Percentiles rank a stretch among this genome's conserved stretches.
phyloP scores from a whole-genome alignment of 2,888 invertebrate species.

The Strigamia maritima region DNA sequence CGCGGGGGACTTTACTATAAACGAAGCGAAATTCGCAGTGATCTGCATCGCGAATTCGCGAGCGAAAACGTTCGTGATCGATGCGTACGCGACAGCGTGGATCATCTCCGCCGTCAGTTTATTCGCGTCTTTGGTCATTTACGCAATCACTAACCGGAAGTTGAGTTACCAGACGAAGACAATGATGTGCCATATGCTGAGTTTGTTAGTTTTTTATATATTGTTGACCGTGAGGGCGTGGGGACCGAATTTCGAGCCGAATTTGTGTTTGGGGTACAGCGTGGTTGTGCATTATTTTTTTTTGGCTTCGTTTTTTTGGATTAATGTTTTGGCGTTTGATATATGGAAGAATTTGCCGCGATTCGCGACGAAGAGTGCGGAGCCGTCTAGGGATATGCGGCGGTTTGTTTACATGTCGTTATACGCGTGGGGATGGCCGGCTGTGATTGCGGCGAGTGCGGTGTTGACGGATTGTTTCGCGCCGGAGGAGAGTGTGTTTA shows the following conservation, averaged over 20 bases:
- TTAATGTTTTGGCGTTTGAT: constrained; percentile 91
- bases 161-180: background rate
- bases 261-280: constrained; percentile 36
- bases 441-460: constrained; percentile 24
- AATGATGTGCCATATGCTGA: constrained; percentile 22
- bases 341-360: constrained; percentile 62
- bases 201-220: constrained; percentile 35
- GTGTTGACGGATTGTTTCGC: constrained; percentile 28
- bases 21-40: background rate
- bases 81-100: constrained; percentile 10
- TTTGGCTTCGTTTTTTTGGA: constrained; percentile 86
- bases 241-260: background rate
- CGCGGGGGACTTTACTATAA: background rate
- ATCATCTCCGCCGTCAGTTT: constrained; percentile 31
- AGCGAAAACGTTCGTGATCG: background rate
- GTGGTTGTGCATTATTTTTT: constrained; percentile 81
- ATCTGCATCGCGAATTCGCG: background rate
- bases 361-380: background rate
- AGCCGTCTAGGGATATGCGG: background rate
- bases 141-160: background rate
- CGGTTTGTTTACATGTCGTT: background rate
- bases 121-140: background rate
- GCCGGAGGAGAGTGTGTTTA: background rate
- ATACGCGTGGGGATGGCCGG: constrained; percentile 42
- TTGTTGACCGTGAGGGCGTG: background rate